phyloP scores from a whole-genome alignment of 2,113 vertebrate genomes.

The Embiotoca jacksoni region DNA sequence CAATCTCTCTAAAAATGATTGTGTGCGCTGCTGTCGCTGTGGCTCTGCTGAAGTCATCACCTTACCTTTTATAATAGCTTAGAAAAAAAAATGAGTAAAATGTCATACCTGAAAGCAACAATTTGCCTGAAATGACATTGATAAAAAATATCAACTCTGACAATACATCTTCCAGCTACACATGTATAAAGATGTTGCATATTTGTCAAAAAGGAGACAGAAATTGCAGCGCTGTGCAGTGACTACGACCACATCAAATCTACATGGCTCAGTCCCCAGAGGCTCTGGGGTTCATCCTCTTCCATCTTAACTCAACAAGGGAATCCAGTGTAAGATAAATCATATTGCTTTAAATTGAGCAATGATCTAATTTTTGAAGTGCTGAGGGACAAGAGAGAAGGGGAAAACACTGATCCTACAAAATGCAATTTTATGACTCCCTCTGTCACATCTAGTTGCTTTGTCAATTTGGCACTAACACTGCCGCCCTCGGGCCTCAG shows the following conservation, averaged over 20 bases:
- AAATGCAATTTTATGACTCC: conserved; percentile 82
- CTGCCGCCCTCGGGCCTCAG: conserved; percentile 66
- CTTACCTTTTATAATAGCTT: conserved; percentile 4
- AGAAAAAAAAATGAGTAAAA: neutral
- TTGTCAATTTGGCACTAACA: conserved; percentile 80
- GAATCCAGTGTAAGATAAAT: conserved; percentile 68
- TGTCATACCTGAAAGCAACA: conserved; percentile 34
- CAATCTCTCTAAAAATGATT: conserved; percentile 39
- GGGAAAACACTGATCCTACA: conserved; percentile 72
- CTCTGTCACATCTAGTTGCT: conserved; percentile 82
- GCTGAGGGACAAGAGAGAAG: conserved; percentile 69
- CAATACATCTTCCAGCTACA: conserved; percentile 27
- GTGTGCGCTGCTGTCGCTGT: conserved; percentile 14
- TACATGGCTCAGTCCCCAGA: conserved; percentile 45
- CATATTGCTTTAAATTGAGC: conserved; percentile 74
- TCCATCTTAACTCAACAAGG: conserved; percentile 65
- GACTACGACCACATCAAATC: conserved; percentile 35
- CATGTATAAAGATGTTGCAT: conserved; percentile 46
- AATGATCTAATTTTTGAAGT: conserved; percentile 75
- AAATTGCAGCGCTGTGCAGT: conserved; percentile 36
- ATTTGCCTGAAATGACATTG: conserved; percentile 45
- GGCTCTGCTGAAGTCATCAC: conserved; percentile 22
- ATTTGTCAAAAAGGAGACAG: conserved; percentile 46
- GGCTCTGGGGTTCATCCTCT: conserved; percentile 46
- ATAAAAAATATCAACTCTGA: conserved; percentile 50